These are phyloP conservation scores for Drosophila imparisetae DNA, from an alignment of 2,888 invertebrate species.

Conservation along the genomic window DNA sequence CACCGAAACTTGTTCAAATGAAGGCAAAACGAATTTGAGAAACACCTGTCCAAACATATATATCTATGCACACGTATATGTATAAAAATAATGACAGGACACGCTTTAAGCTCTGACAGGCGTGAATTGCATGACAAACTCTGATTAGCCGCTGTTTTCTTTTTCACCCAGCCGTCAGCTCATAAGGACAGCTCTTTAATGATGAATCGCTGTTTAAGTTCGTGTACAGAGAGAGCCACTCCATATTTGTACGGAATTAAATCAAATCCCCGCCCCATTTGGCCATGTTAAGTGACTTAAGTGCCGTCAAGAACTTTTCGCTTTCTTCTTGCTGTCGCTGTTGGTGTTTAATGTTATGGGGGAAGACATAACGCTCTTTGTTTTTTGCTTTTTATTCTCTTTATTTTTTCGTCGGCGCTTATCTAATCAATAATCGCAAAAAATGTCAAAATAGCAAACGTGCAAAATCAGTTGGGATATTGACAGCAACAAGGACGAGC, in stretches of 20 bases:
- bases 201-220: slow-evolving; percentile 56
- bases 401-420: slow-evolving; percentile 48
- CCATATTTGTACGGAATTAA: slow-evolving; percentile 10
- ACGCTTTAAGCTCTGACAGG: slow-evolving; percentile 28
- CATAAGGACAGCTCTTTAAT: slow-evolving; percentile 36
- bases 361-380: slow-evolving; percentile 40
- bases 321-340: neutral
- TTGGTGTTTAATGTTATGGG: slow-evolving; percentile 26
- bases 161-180: neutral
- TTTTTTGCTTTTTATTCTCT: slow-evolving; percentile 33
- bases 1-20: slow-evolving; percentile 18
- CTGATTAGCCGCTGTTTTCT: slow-evolving; percentile 29
- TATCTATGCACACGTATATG: neutral
- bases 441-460: slow-evolving; percentile 78
- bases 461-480: slow-evolving; percentile 74
- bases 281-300: slow-evolving; percentile 74
- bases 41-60: slow-evolving; percentile 43
- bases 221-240: slow-evolving; percentile 5
- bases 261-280: slow-evolving; percentile 39
- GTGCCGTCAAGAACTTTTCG: slow-evolving; percentile 55
- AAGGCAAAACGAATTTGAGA: slow-evolving; percentile 25
- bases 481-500: slow-evolving; percentile 46
- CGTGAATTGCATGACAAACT: slow-evolving; percentile 56
- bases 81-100: slow-evolving; percentile 24
- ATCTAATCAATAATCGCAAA: slow-evolving; percentile 76